Conservation (phyloP, 2,888 invertebrate genomes). For the Molorchus minor region DNA sequence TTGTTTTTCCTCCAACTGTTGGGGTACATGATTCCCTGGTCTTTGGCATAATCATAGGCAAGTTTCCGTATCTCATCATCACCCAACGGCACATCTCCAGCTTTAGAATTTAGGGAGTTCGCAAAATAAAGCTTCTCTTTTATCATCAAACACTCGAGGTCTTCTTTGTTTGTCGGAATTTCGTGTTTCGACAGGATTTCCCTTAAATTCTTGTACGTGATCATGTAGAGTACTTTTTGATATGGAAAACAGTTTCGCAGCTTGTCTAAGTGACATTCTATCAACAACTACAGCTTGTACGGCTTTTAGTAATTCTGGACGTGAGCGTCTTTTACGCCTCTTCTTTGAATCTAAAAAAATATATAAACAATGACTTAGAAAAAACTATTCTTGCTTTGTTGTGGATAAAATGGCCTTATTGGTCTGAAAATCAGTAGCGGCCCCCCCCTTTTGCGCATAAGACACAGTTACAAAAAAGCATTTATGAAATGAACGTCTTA, state of each 20-base stretch:
- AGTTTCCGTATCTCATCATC: neutral
- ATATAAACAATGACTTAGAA: too few relatives aligned
- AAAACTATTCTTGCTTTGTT: too few relatives aligned
- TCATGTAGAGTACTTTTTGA: neutral
- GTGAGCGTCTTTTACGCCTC: too few relatives aligned
- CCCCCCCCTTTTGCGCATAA: too few relatives aligned
- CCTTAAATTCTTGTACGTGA: neutral
- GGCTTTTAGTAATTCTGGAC: neutral
- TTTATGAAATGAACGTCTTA: too few relatives aligned
- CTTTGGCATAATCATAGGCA: neutral
- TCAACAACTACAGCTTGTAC: neutral
- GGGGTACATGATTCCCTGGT: neutral
- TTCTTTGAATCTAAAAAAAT: too few relatives aligned
- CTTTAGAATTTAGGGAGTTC: neutral
- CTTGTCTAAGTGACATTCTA: neutral
- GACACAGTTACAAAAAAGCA: too few relatives aligned
- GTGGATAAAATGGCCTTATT: too few relatives aligned
- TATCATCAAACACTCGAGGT: neutral
- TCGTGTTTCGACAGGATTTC: neutral
- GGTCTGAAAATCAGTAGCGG: too few relatives aligned
- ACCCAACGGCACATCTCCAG: neutral
- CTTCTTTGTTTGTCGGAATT: neutral
- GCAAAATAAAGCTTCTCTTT: neutral
- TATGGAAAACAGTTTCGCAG: neutral
- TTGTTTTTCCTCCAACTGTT: neutral